A percentile compares a stretch with the other conserved stretches of the same genome.
Conservation (phyloP, 2,888 invertebrate species). For the Pheosia tremula region DNA sequence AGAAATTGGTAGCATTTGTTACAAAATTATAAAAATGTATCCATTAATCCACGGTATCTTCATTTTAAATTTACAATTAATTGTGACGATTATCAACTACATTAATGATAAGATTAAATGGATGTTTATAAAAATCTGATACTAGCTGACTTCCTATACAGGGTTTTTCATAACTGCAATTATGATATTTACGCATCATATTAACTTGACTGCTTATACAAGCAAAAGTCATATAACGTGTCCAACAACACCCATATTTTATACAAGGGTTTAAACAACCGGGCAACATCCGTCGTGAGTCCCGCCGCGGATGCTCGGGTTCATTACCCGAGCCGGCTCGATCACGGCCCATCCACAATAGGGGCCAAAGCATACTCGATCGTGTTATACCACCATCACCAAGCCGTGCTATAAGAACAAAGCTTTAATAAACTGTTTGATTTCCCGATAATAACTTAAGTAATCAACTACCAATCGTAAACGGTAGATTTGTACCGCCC, state of each 20-base stretch:
- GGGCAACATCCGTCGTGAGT: conserved; percentile 42
- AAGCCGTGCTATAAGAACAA: conserved; percentile 27
- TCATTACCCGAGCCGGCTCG: conserved; percentile 75
- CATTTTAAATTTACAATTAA: too few relatives aligned
- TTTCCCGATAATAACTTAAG: conserved; percentile 9
- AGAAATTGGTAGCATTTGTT: too few relatives aligned
- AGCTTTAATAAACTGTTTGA: conserved; percentile 21
- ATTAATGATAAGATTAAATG: too few relatives aligned
- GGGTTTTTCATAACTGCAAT: too few relatives aligned
- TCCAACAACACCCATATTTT: neutral
- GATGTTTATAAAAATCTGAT: too few relatives aligned
- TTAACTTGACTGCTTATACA: too few relatives aligned
- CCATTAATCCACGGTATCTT: too few relatives aligned
- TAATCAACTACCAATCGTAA: neutral
- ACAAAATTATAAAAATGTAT: too few relatives aligned
- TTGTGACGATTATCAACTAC: too few relatives aligned
- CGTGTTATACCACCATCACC: conserved; percentile 50
- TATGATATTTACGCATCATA: too few relatives aligned
- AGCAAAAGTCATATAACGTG: too few relatives aligned
- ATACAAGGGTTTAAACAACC: neutral
- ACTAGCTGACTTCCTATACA: too few relatives aligned
- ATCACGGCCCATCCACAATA: conserved; percentile 62
- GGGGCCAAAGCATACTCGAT: conserved; percentile 58
- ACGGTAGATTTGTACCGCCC: neutral
- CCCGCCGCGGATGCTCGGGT: conserved; percentile 69